Base-by-base conservation (phyloP, 2,888 invertebrate species). In the Perdita meconis region DNA sequence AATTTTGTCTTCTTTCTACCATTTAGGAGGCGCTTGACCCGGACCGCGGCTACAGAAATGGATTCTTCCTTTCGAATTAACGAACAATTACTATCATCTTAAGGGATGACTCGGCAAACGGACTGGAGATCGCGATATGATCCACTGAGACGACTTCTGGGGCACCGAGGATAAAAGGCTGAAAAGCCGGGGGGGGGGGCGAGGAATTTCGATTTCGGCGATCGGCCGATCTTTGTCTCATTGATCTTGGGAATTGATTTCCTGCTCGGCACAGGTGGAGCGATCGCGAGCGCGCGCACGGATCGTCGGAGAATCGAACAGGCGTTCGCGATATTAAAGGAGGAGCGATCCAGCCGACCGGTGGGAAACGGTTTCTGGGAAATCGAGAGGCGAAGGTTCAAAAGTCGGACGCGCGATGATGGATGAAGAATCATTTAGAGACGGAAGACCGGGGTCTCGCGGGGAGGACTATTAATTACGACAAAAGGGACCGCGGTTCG, bases 401-500 rank as follows among this genome's bases (percentile, higher is more conserved):
- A 85, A 85, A 87, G 87, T 88, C 85, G 84, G 87, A 84, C 78
- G 80, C 81, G 67, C 70, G 81, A 91, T 91, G 92, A 92, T 92
- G 90, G 90, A 92, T 92, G 91, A 85, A 88, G 87, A 92, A 92
- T 92, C 92, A 92, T 92, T 92, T 90, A 90, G 87, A 89, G 84
- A 88, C 86, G 88, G 88, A 87, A 87, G 83, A 84, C 80, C 64
- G 73, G 82, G 87, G 74, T 71, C 78, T 73, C 66, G 75, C 78
- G 84, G 84, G 84, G 87, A 82, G 87, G 89, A 91, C 92, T 92
- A 92, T 92, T 92, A 92, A 92, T 92, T 92, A 92, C 88, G 88
- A 90, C 89, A 92, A 92, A 87, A 90, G 90, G 90, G 88, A 88
- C 91, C 92, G 92, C 90, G 85, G 83, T 72, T 82, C 80, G 80